Evolutionary conservation across 2,888 invertebrate species (phyloP), one percentile per base, ranked within the genome.

Genomic region (Anticlea derivata): DNA sequence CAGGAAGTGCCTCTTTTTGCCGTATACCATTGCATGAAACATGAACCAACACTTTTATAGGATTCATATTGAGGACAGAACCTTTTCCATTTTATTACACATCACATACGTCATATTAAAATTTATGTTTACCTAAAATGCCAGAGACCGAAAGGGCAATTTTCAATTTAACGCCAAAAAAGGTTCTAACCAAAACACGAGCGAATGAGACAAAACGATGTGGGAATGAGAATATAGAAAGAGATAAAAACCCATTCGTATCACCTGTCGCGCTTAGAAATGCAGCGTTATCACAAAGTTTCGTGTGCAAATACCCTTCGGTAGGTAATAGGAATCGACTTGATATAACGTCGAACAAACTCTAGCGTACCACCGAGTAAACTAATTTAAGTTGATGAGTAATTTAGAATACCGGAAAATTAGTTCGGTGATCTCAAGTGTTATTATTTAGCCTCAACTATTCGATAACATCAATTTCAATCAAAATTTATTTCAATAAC

Each of bases 221-320:
- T 29, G 41, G 20, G 23, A 40, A 39, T 45, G 34, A 40, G 8
- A 38, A 39, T 49, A 44, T 45, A 39, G 57, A 60, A 35, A 8
- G 35, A 33, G 51, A 61, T 37, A 53, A 45, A 48, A 50, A 49
- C 30, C 66, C 63, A 73, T 71, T 72, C 63, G 59, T 65, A 69
- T 75, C 79, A 78, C 68, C 71, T 78, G 75, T 74, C 78, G 68
- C 60, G 51, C 50, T 60, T 51, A 55, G 60, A 69, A 70, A 70
- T 72, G 78, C 71, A 70, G 63, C 66, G 68, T 64, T 51, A 66
- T 63, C 64, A 65, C 59, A 63, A 65, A 67, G 68, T 62, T 57
- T 64, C 52, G 59, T 62, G 60, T 64, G 65, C 60, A 62, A 64
- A 67, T 63, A 63, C 55, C 49, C 27, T 29, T 33, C 10, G 7